Conservation (phyloP, 2,113 vertebrate species). For the Pollachius pollachius region DNA sequence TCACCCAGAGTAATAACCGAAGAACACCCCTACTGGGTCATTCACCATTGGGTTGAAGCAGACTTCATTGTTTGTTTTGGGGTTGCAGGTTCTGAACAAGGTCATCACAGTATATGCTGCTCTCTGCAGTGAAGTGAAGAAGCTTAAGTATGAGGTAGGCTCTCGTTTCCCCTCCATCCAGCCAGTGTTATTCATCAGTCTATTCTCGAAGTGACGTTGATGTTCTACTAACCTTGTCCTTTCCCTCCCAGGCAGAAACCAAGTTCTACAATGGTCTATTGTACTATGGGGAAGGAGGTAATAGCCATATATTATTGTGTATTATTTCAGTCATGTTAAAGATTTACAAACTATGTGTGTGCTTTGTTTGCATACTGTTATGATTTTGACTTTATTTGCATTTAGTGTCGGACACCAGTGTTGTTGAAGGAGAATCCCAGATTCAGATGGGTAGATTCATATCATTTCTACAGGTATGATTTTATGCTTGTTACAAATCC, state of each 20-base stretch:
- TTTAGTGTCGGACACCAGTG: constrained; percentile 86
- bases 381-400: not conserved
- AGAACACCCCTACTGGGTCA: not conserved
- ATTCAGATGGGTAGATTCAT: constrained; percentile 98
- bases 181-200: not conserved
- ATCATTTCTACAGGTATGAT: constrained; percentile 92
- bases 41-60: not conserved
- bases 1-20: not conserved
- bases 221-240: not conserved
- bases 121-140: constrained; percentile 97
- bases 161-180: not conserved
- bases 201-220: not conserved
- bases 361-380: constrained; percentile 20
- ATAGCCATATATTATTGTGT: constrained; percentile 1
- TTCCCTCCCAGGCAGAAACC: constrained; percentile 85
- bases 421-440: constrained; percentile 93
- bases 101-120: constrained; percentile 98
- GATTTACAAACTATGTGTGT: not conserved
- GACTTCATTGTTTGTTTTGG: not conserved
- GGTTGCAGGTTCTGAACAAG: constrained; percentile 91
- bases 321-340: too few species aligned
- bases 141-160: constrained; percentile 94
- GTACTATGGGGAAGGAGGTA: constrained; percentile 98
- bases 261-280: constrained; percentile 97
- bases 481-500: too few species aligned